Evolutionary conservation across 2,888 invertebrate genomes (phyloP), one percentile per base, ranked within the genome.

Genomic region (Xanthia icteritia): DNA sequence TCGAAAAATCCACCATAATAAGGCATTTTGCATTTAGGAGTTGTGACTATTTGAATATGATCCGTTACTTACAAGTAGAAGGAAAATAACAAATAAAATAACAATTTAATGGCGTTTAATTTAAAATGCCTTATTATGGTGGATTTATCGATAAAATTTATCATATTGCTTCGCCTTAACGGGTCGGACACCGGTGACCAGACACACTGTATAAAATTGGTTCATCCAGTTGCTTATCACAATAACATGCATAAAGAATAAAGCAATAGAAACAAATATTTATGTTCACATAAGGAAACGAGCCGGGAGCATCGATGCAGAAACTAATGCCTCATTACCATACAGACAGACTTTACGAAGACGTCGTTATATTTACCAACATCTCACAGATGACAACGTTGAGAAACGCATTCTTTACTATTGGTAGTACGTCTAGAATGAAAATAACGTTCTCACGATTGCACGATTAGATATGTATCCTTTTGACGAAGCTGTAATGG

Each of bases 361-460:
- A 77, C 51, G 48, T 60, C 58, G 58, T 58, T 77, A 71, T 77
- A 79, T 73, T 73, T 70, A 66, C 82, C 71, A 69, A 82, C 83
- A 48, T 27, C 17, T 39, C 6, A 51, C 27, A 48, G 2, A 54
- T 64, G 68, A 42, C 64, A 42, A 70, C 23, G 70, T 73, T 72
- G 81, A 8, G 81, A 64, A 76, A 82, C 31, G 17, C 61, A 80
- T 81, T 66, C 60, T 31, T 63, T 20, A 48, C 23, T 69, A 56
- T 60, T 79, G 61, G 27, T 54, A 31, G 54, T 58, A 9, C n/a
- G 31, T 60, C 42, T 61, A 20, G 39, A 79, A 69, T 51, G 56
- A 39, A 56, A 17, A 60, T 23, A 31, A 42, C n/a, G 23, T 42
- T 58, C n/a, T 31, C 60, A 67, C 23, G 60, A 60, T 45, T 77